Base-by-base conservation (phyloP, 2,113 vertebrate genomes). In the Hippocampus mohnikei region DNA sequence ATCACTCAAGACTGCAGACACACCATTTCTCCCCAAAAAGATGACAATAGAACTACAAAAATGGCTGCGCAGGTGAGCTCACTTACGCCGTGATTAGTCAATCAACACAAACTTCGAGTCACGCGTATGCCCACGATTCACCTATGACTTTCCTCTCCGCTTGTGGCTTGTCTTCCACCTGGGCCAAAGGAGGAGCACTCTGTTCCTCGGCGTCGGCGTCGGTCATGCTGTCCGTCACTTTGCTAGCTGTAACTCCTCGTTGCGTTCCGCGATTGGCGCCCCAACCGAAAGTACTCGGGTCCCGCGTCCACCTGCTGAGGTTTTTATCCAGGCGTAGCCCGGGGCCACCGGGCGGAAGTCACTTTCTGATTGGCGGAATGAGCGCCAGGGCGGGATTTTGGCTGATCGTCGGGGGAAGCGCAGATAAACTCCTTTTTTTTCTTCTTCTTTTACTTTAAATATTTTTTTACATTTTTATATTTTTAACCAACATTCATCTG, bases 71-170 rank as follows among this genome's bases (percentile, higher is more conserved):
- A 23, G 41, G 15, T 48, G 21, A 9, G 12, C 20, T 16, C 63
- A 23, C 13, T 60, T 13, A 13, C 21, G 40, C 63, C 5, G 23
- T 66, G 20, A 27, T 64, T 64, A 64, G 60, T 5, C 40, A 64
- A 42, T 63, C 25, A 63, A 25, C 18, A 40, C 18, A 33, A 5
- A 27, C n/a, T 37, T 37, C 33, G 33, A 37, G 33, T 6, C 4
- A 15, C 13, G 15, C 13, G 10, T 1, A 20, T 29, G 18, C 27
- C 7, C 10, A 4, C 0, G 5, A 77, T 88, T 72, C 87, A 93
- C 92, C 92, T 78, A 93, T 90, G 25, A 92, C 77, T 87, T 89
- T 93, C 66, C 89, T 90, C 85, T 93, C 92, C 6, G 87, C 82
- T 61, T 89, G 90, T 1, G 87, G 79, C 12, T 86, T 71, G 5